Conservation (phyloP, 2,888 invertebrate genomes). For the Lacanobia oleracea region DNA sequence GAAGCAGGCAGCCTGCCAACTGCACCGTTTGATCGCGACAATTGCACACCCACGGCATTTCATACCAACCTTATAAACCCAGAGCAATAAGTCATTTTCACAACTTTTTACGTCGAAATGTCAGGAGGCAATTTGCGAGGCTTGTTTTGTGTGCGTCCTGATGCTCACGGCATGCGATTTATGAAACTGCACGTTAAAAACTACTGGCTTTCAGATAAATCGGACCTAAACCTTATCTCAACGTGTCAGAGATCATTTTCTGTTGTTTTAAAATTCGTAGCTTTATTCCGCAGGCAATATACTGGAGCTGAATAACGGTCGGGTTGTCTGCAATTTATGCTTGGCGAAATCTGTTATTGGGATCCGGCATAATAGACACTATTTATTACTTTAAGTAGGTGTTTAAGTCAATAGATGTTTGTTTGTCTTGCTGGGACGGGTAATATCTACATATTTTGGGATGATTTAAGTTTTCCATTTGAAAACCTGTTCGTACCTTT, state of each 20-base stretch:
- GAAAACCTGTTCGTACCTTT: slow-evolving; percentile 3
- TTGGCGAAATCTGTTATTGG: slow-evolving; percentile 78
- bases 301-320: slow-evolving; percentile 74
- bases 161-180: slow-evolving; percentile 73
- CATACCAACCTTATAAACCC: slow-evolving; percentile 55
- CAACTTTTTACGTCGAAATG: slow-evolving; percentile 74
- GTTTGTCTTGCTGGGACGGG: slow-evolving; percentile 34
- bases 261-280: slow-evolving; percentile 50
- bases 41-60: slow-evolving; percentile 53
- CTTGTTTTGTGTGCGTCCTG: slow-evolving; percentile 75
- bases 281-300: slow-evolving; percentile 73
- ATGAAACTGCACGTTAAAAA: slow-evolving; percentile 77
- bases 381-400: slow-evolving; percentile 69
- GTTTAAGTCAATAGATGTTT: slow-evolving; percentile 58
- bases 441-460: slow-evolving; percentile 33
- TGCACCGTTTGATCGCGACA: slow-evolving; percentile 64
- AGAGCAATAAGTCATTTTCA: slow-evolving; percentile 72
- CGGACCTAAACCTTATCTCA: slow-evolving; percentile 53
- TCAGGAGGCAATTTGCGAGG: slow-evolving; percentile 76
- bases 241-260: slow-evolving; percentile 59
- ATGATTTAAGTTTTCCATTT: slow-evolving; percentile 10
- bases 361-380: slow-evolving; percentile 70
- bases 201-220: slow-evolving; percentile 51
- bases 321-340: slow-evolving; percentile 77
- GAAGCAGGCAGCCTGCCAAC: slow-evolving; percentile 67